Conservation (phyloP, 2,888 invertebrate species). For the Xanthostigma xanthostigma region DNA sequence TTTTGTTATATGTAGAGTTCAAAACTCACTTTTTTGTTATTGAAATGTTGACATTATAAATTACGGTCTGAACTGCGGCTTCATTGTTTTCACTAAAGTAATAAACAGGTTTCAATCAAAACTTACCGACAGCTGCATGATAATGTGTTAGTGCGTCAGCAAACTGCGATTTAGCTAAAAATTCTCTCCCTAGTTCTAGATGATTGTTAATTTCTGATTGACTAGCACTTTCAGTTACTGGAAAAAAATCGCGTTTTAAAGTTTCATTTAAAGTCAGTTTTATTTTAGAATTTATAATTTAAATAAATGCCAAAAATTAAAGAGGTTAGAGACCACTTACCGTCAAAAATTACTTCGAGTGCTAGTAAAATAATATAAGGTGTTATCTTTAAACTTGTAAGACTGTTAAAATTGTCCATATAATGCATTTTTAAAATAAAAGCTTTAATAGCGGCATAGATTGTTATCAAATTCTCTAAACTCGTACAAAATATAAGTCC, state of each 20-base stretch:
- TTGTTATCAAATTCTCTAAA: conserved; percentile 12
- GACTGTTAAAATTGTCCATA: conserved; percentile 33
- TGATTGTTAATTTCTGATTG: conserved; percentile 80
- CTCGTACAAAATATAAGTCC: too few species aligned
- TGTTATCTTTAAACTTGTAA: conserved; percentile 42
- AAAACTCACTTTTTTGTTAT: too few species aligned
- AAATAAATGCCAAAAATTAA: conserved; percentile 1
- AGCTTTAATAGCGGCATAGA: neutral
- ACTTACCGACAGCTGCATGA: conserved; percentile 90
- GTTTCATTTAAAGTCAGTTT: conserved; percentile 2
- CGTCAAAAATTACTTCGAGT: conserved; percentile 52
- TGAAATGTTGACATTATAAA: too few species aligned
- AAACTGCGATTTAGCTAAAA: conserved; percentile 82
- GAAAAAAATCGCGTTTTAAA: conserved; percentile 16
- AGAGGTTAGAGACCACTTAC: conserved; percentile 29
- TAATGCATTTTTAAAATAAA: conserved; percentile 31
- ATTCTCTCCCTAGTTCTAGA: conserved; percentile 83
- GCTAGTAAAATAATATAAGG: conserved; percentile 51
- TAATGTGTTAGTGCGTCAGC: conserved; percentile 94
- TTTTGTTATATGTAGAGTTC: too few species aligned
- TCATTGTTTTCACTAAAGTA: too few species aligned
- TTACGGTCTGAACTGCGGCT: too few species aligned
- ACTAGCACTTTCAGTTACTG: conserved; percentile 55
- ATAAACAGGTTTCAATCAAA: neutral
- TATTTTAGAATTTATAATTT: conserved; percentile 13